Base-by-base conservation (phyloP, 2,888 invertebrate genomes). In the Pachliopta kotzebuea region DNA sequence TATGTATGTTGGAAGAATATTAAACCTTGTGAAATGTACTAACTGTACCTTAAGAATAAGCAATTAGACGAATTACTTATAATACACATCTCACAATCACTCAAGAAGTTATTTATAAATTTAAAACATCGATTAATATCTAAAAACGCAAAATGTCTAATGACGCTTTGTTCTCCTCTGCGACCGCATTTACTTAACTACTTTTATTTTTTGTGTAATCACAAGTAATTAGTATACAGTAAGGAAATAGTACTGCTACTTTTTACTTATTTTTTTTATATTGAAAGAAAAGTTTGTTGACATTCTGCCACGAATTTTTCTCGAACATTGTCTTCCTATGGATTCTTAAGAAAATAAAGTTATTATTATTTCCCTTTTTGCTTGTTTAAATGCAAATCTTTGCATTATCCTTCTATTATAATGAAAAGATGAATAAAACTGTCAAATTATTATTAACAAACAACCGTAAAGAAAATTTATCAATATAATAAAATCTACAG, bases 201-300 rank as follows among this genome's bases (percentile, higher is more conserved):
- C 21, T 45, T 14, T 14, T 9, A 56, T 21, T 62, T 62, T 62
- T 56, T 62, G 31, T 56, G 29, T 17, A 31, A n/a, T 17, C 49
- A 9, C 8, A 50, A 31, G 56, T 56, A 61, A 56, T 49, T 21
- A 24, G 21, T 4, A 60, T 1, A 52, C 45, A 45, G 18, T 56
- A 29, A 55, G 55, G 55, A 61, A 61, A 55, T 45, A 37, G 52
- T 18, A 37, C 24, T 20, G 20, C 18, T 20, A 20, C 45, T 55
- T 61, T 61, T 55, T 55, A 23, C 21, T 18, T 7, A 1, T 42
- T 42, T 20, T 54, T 52, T 45, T 45, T 45, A 45, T 45, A 45
- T n/a, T 45, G 18, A 45, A 45, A 18, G 45, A 45, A 45, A 45
- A 45, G 18, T 45, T 18, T 45, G n/a, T 45, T 45, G 45, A 6